These are phyloP conservation scores for Drosophila quadrilineata DNA, from an alignment of 1,140 invertebrate genomes.

Conservation along the genomic window DNA sequence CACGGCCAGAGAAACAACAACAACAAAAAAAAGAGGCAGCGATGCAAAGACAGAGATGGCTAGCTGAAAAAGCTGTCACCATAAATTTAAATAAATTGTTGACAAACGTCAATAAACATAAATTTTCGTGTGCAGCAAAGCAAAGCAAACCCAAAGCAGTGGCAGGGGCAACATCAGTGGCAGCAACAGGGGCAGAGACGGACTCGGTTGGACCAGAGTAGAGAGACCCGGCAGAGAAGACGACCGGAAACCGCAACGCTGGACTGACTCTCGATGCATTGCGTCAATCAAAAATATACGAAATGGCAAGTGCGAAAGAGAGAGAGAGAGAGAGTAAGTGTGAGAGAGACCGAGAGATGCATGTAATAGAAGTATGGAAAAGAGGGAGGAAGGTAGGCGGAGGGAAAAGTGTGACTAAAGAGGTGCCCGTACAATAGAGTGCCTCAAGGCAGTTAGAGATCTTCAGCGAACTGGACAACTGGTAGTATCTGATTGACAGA, in stretches of 20 bases:
- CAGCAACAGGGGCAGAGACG: not conserved
- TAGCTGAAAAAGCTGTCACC: conserved; percentile 71
- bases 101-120: conserved; percentile 78
- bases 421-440: too few species aligned
- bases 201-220: conserved; percentile 1
- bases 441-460: too few species aligned
- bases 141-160: conserved; percentile 46
- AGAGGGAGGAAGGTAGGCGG: too few species aligned
- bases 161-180: conserved; percentile 2
- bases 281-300: conserved; percentile 66
- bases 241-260: conserved; percentile 69
- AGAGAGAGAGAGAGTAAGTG: not conserved
- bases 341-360: not conserved
- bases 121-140: conserved; percentile 75
- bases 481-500: too few species aligned
- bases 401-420: too few species aligned
- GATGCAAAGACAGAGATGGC: too few species aligned
- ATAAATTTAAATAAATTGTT: conserved; percentile 80
- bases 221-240: conserved; percentile 16
- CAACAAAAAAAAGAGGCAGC: not conserved
- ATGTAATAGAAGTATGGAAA: too few species aligned
- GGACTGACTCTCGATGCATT: conserved; percentile 30
- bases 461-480: too few species aligned
- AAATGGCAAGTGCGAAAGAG: conserved; percentile 14
- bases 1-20: conserved; percentile 10